Evolutionary conservation across 2,888 invertebrate genomes (phyloP).

Genomic region (Neoaliturus tenellus): DNA sequence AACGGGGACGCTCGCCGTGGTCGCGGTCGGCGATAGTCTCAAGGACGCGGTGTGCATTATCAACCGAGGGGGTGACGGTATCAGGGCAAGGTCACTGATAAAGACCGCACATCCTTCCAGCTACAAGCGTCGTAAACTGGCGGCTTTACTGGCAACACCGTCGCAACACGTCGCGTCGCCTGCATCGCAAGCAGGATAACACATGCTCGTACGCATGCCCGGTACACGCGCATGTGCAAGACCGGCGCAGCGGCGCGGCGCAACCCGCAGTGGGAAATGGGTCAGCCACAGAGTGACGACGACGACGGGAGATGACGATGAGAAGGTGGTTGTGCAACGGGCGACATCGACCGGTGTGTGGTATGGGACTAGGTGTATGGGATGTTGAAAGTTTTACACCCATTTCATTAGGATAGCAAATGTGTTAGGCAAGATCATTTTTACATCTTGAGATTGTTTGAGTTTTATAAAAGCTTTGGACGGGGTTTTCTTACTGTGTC

Average conservation of each 20-base stretch:
- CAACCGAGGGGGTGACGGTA: not conserved
- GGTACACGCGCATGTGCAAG: not conserved
- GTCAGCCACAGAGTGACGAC: not conserved
- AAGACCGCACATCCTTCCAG: conserved; percentile 27
- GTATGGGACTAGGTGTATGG: no score
- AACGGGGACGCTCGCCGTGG: no score
- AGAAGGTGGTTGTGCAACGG: not conserved
- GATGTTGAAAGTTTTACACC: no score
- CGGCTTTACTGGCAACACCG: not conserved
- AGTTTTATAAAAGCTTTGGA: no score
- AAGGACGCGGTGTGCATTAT: not conserved
- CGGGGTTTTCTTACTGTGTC: no score
- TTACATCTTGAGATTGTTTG: no score
- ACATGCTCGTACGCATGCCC: not conserved
- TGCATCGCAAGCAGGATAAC: not conserved
- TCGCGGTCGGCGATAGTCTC: not conserved
- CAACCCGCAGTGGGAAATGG: not conserved
- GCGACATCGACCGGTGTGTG: not conserved
- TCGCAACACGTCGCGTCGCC: not conserved
- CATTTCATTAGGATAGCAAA: no score
- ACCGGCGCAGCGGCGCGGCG: not conserved
- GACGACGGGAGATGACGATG: no score
- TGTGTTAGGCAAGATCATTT: no score
- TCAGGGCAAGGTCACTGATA: conserved; percentile 35
- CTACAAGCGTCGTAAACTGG: not conserved